Conservation (phyloP, 2,113 vertebrate genomes). For the Crotalus viridis region DNA sequence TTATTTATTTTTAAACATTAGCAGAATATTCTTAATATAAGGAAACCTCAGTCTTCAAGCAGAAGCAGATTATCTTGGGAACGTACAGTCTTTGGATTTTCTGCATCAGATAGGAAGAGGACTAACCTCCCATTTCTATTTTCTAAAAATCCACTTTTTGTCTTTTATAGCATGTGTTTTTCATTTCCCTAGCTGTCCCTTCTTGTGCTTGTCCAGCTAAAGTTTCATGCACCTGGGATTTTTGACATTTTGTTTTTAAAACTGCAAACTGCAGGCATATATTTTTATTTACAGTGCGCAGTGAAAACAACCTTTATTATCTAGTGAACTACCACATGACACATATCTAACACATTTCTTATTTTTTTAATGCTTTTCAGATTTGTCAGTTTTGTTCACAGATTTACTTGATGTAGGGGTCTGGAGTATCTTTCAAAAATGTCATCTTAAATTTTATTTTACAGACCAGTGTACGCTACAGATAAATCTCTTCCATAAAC, state of each 20-base stretch:
- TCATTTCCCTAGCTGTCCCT: constrained; percentile 21
- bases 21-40: neutral
- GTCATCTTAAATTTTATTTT: constrained; percentile 2
- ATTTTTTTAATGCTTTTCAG: constrained; percentile 11
- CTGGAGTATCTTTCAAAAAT: constrained; percentile 30
- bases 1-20: neutral
- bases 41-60: neutral
- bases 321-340: constrained; percentile 27
- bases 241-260: constrained; percentile 35
- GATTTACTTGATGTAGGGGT: constrained; percentile 14
- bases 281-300: constrained; percentile 31
- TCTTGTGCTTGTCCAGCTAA: constrained; percentile 37
- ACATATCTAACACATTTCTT: constrained; percentile 27
- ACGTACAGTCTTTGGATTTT: neutral
- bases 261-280: constrained; percentile 30
- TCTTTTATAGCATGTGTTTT: constrained; percentile 13
- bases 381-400: constrained; percentile 27
- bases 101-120: neutral
- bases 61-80: neutral
- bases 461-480: constrained; percentile 16
- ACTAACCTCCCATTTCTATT: constrained; percentile 27
- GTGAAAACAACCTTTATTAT: constrained; percentile 41
- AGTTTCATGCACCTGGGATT: constrained; percentile 7
- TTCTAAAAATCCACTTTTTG: neutral
- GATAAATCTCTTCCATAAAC: constrained; percentile 21